phyloP scores from a whole-genome alignment of 1,140 invertebrate species.

The Sitobion miscanthi region DNA sequence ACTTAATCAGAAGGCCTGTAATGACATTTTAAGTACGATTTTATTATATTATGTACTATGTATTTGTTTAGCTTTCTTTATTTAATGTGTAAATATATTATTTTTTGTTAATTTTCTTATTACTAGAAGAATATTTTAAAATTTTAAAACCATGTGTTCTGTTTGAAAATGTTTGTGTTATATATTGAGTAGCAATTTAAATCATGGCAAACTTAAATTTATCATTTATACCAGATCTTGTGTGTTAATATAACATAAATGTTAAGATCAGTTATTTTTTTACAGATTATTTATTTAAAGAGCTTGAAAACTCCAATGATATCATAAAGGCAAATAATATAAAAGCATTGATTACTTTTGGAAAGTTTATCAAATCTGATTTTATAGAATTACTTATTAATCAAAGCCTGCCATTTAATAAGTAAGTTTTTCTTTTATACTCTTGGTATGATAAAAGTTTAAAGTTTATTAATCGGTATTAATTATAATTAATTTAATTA shows the following conservation, averaged over 20 bases:
- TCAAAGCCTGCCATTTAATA: constrained; percentile 36
- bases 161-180: not conserved
- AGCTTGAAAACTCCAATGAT: constrained; percentile 36
- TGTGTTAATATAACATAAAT: not conserved
- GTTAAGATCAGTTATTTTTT: not conserved
- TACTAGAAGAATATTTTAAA: not conserved
- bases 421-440: not conserved
- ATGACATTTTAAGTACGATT: constrained; percentile 47
- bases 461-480: not conserved
- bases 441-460: not conserved
- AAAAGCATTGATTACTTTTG: constrained; percentile 36
- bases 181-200: not conserved
- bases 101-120: not conserved
- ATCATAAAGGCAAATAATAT: constrained; percentile 39
- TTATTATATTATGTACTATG: not conserved
- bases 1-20: constrained; percentile 34
- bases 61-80: not conserved
- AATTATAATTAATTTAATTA: not conserved
- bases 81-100: not conserved
- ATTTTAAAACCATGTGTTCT: not conserved
- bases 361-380: constrained; percentile 31
- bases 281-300: constrained; percentile 15
- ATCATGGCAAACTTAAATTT: not conserved
- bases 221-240: not conserved
- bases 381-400: constrained; percentile 52